Evolutionary conservation across 1,140 invertebrate genomes (phyloP).

Genomic region (Papilio dardanus): DNA sequence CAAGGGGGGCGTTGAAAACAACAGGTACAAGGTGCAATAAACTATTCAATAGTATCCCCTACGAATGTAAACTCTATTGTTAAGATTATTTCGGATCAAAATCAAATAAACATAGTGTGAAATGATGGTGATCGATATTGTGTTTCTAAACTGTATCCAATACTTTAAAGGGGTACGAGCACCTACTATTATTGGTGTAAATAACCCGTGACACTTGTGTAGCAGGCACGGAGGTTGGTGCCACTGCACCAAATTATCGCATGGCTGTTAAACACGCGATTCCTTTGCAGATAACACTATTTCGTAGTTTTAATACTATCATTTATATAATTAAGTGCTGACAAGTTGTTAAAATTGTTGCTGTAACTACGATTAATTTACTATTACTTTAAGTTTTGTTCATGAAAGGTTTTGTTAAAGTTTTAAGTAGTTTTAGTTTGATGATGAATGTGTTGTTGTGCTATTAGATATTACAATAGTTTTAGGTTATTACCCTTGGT

Average conservation of each 20-base stretch:
- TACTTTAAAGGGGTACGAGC: conserved; percentile 46
- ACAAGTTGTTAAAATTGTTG: neutral
- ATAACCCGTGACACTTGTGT: conserved; percentile 70
- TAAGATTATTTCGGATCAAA: neutral
- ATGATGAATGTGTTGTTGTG: neutral
- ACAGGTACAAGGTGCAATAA: neutral
- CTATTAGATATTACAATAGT: neutral
- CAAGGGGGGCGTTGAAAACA: neutral
- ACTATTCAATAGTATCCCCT: neutral
- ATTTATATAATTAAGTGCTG: neutral
- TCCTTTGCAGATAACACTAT: conserved; percentile 52
- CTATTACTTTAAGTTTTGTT: neutral
- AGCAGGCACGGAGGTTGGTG: conserved; percentile 51
- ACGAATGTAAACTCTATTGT: neutral
- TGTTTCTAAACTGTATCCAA: conserved; percentile 41
- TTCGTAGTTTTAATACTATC: neutral
- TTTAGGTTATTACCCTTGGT: neutral
- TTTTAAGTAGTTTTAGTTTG: neutral
- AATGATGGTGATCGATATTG: neutral
- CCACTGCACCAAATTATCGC: conserved; percentile 51
- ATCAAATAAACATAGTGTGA: neutral
- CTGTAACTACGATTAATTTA: neutral
- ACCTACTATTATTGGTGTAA: conserved; percentile 50
- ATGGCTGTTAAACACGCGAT: conserved; percentile 57
- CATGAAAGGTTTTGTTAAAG: neutral